Conservation (phyloP, 2,888 invertebrate species). For the Sipunculus nudus region DNA sequence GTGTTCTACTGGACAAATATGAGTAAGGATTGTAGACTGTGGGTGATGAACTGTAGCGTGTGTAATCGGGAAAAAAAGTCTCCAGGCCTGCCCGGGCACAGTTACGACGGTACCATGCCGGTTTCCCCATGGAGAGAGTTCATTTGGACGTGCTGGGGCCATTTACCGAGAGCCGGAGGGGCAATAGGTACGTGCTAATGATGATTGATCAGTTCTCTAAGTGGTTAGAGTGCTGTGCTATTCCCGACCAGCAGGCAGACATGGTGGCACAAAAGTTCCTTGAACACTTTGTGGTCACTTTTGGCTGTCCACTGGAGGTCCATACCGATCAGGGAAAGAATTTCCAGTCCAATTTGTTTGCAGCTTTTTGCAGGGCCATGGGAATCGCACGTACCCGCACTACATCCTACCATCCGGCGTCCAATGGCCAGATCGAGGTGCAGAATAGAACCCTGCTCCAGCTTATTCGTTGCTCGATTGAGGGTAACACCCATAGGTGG, state of each 20-base stretch:
- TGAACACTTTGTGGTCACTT: background rate
- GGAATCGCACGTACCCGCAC: background rate
- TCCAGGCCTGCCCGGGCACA: background rate
- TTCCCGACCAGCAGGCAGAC: background rate
- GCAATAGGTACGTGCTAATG: background rate
- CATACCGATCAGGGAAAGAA: background rate
- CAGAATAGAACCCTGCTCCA: no score
- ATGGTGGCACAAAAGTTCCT: background rate
- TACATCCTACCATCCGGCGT: background rate
- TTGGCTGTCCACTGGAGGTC: background rate
- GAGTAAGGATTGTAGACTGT: no score
- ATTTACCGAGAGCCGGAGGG: background rate
- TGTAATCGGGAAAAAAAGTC: no score
- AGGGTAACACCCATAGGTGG: no score
- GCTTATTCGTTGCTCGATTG: no score
- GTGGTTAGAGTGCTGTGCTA: background rate
- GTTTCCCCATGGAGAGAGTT: background rate
- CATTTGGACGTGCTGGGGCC: conserved; percentile 8
- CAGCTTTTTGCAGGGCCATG: background rate
- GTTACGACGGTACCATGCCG: background rate
- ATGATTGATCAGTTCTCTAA: conserved; percentile 1
- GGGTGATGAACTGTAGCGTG: no score
- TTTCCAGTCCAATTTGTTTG: background rate
- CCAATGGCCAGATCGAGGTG: conserved; percentile 4
- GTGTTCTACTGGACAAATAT: no score